phyloP scores from a whole-genome alignment of 2,113 vertebrate genomes.

The Takifugu flavidus region DNA sequence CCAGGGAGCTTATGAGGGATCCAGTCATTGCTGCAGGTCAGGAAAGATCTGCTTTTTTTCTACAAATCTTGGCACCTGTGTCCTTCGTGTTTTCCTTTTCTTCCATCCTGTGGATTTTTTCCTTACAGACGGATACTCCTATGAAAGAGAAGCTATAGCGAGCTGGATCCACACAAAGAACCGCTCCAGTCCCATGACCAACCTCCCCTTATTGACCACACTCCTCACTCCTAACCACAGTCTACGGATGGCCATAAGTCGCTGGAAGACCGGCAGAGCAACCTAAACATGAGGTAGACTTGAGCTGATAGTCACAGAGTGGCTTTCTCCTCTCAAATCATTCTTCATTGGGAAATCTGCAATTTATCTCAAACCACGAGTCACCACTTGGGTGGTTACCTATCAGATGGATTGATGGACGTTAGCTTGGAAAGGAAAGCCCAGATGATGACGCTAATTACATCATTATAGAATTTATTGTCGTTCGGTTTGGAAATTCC shows the following conservation, averaged over 20 bases:
- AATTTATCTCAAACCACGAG: too few relatives aligned
- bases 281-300: neutral
- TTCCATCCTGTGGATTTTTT: neutral
- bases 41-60: neutral
- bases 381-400: too few relatives aligned
- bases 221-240: conserved; percentile 89
- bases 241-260: conserved; percentile 91
- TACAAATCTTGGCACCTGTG: neutral
- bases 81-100: neutral
- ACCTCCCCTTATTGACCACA: conserved; percentile 83
- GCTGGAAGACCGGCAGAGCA: conserved; percentile 78
- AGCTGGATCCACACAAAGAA: conserved; percentile 87
- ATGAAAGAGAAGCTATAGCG: conserved; percentile 89
- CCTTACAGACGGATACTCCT: conserved; percentile 92
- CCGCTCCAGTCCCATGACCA: conserved; percentile 95
- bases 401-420: too few relatives aligned
- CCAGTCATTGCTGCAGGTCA: conserved; percentile 94
- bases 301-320: neutral
- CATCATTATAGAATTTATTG: too few relatives aligned
- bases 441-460: too few relatives aligned
- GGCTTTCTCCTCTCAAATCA: neutral
- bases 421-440: too few relatives aligned
- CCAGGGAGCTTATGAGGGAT: conserved; percentile 90
- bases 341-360: too few relatives aligned
- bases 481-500: too few relatives aligned